Conservation (phyloP, 2,888 invertebrate genomes). For the Netelia virgata region DNA sequence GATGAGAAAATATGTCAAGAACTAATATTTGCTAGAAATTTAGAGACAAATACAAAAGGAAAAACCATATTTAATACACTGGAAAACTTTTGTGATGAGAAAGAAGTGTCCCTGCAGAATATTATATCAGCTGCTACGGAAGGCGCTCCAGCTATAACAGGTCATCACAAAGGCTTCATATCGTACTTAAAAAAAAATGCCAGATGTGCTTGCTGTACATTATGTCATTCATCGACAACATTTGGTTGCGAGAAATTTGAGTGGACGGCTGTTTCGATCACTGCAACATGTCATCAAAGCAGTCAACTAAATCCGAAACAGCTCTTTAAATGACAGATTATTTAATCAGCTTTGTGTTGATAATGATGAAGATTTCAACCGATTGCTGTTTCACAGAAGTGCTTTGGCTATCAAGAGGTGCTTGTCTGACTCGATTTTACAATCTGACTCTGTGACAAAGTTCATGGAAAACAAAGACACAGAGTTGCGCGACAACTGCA, state of each 20-base stretch:
- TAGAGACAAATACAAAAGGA: conserved; percentile 47
- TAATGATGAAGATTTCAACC: not conserved
- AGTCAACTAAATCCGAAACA: too few species aligned
- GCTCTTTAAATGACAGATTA: not conserved
- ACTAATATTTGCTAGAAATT: conserved; percentile 53
- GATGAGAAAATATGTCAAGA: conserved; percentile 54
- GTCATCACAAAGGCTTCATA: not conserved
- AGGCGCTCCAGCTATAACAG: not conserved
- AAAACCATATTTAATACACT: conserved; percentile 50
- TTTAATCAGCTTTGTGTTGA: not conserved
- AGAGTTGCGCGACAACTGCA: not conserved
- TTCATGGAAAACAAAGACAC: not conserved
- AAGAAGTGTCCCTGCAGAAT: conserved; percentile 43
- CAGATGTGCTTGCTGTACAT: too few species aligned
- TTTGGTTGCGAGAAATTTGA: not conserved
- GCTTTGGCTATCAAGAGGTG: not conserved
- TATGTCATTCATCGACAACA: not conserved
- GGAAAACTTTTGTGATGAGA: conserved; percentile 40
- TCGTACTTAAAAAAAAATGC: not conserved
- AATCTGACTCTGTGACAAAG: not conserved
- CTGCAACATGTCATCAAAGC: too few species aligned
- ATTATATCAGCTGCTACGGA: conserved; percentile 15
- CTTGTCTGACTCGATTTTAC: not conserved
- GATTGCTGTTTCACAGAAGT: not conserved
- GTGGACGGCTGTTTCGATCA: not conserved